phyloP scores from a whole-genome alignment of 1,140 invertebrate species.

The Neodiprion lecontei region DNA sequence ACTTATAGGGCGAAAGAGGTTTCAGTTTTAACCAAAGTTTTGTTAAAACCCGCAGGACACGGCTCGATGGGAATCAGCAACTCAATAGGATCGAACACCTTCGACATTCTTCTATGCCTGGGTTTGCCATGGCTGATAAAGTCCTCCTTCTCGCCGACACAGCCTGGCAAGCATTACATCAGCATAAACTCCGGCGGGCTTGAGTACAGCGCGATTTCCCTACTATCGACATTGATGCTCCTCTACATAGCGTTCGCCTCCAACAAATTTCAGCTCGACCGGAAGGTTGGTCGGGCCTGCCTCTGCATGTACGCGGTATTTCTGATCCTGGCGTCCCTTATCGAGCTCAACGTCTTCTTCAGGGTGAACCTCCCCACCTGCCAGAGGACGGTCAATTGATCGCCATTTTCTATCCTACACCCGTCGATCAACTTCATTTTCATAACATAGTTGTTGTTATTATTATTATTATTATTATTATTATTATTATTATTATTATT shows the following conservation, averaged over 20 bases:
- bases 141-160: slow-evolving; percentile 75
- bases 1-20: background rate
- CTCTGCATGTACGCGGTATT: slow-evolving; percentile 81
- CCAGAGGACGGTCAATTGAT: slow-evolving; percentile 57
- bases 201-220: slow-evolving; percentile 82
- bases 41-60: slow-evolving; percentile 66
- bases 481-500: no score
- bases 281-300: slow-evolving; percentile 78
- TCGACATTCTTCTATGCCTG: slow-evolving; percentile 84
- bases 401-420: no score
- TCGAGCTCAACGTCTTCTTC: slow-evolving; percentile 89
- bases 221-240: slow-evolving; percentile 78
- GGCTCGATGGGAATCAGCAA: slow-evolving; percentile 91
- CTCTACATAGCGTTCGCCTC: slow-evolving; percentile 78
- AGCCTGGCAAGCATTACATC: slow-evolving; percentile 74
- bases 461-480: no score
- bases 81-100: slow-evolving; percentile 89
- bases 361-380: slow-evolving; percentile 84
- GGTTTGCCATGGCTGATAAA: slow-evolving; percentile 89
- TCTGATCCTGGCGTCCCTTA: slow-evolving; percentile 79
- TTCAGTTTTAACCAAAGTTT: no score
- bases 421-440: background rate
- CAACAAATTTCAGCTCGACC: slow-evolving; percentile 82
- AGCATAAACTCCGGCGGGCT: slow-evolving; percentile 82
- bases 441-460: background rate